phyloP scores from a whole-genome alignment of 2,888 invertebrate genomes.

The Platycheirus albimanus region DNA sequence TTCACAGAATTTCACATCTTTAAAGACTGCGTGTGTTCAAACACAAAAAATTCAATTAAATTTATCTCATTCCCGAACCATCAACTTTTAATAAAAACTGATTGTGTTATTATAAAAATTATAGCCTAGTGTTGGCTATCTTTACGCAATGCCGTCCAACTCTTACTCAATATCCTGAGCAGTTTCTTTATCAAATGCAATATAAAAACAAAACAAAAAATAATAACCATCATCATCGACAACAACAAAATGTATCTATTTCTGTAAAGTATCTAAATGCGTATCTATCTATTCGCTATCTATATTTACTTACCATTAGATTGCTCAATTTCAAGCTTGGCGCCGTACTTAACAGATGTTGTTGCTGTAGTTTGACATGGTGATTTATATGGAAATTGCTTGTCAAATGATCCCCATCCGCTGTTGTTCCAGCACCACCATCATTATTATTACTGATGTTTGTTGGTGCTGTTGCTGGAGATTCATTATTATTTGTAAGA shows the following conservation, averaged over 20 bases:
- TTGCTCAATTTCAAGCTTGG: conserved; percentile 82
- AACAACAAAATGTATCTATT: neutral
- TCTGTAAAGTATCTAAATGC: neutral
- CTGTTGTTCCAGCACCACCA: conserved; percentile 14
- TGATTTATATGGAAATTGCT: conserved; percentile 64
- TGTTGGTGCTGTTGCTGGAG: conserved; percentile 15
- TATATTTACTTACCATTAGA: conserved; percentile 81
- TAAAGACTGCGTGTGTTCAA: too few species aligned
- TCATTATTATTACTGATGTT: conserved; percentile 36
- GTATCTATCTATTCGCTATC: conserved; percentile 1
- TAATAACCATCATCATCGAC: neutral
- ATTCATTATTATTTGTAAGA: conserved; percentile 54
- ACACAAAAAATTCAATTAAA: too few species aligned
- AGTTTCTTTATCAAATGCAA: neutral
- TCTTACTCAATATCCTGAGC: neutral
- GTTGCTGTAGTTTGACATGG: conserved; percentile 55
- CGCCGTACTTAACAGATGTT: conserved; percentile 79
- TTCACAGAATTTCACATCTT: too few species aligned
- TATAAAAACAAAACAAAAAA: too few species aligned
- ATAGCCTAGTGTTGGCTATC: neutral
- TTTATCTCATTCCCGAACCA: too few species aligned
- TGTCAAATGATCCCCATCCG: conserved; percentile 62
- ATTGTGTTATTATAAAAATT: neutral
- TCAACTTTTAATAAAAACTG: too few species aligned
- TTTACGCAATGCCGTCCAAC: neutral